Conservation (phyloP, 2,888 invertebrate genomes). For the Caenorhabditis afra region DNA sequence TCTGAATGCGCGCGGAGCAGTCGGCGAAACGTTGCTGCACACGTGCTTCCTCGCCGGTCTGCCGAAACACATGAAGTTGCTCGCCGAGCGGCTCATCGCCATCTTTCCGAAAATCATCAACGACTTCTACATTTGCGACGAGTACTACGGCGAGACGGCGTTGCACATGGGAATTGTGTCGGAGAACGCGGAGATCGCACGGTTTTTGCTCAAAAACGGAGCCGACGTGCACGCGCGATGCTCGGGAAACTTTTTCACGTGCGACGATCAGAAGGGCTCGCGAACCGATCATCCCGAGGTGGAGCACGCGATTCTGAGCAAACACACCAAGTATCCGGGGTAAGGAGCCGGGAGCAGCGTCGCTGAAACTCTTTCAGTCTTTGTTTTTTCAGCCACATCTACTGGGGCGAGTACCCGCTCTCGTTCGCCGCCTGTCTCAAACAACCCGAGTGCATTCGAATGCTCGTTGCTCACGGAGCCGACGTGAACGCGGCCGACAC, state of each 20-base stretch:
- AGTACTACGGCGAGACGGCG: constrained; percentile 77
- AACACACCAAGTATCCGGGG: constrained; percentile 91
- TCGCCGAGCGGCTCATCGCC: constrained; percentile 92
- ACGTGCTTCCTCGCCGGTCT: constrained; percentile 84
- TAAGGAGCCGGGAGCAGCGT: constrained; percentile 77
- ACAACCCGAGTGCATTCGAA: constrained; percentile 95
- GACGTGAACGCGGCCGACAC: constrained; percentile 95
- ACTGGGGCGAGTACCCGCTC: constrained; percentile 98
- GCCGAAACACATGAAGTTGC: constrained; percentile 82
- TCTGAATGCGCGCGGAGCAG: constrained; percentile 86
- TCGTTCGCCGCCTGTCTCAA: constrained; percentile 96
- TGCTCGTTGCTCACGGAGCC: constrained; percentile 94
- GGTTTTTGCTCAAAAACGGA: constrained; percentile 92
- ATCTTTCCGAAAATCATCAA: constrained; percentile 94
- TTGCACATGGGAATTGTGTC: constrained; percentile 98
- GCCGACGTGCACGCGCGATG: constrained; percentile 86
- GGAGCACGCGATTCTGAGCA: constrained; percentile 90
- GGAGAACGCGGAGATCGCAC: constrained; percentile 98
- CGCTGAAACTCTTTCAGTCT: background rate
- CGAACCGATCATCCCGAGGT: constrained; percentile 88
- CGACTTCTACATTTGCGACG: constrained; percentile 77
- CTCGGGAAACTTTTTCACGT: constrained; percentile 94
- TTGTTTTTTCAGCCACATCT: constrained; percentile 89
- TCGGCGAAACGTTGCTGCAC: constrained; percentile 95
- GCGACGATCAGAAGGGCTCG: constrained; percentile 93